Base-by-base conservation (phyloP, 2,113 vertebrate genomes). In the Microtus montanus region DNA sequence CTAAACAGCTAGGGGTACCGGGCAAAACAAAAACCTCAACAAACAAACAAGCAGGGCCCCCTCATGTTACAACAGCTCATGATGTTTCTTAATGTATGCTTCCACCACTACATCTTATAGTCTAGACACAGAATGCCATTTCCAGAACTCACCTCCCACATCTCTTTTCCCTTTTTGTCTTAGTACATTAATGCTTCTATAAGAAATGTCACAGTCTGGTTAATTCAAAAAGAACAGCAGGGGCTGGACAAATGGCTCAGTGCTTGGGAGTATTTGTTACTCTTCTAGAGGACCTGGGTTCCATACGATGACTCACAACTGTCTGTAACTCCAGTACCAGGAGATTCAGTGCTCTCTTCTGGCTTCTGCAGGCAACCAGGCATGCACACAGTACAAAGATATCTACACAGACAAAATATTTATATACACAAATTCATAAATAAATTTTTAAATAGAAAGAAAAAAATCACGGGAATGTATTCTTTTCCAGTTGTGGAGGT, bases 41-140 rank as follows among this genome's bases (percentile, higher is more conserved):
- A n/a, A 49, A 11, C 47, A 49, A 49, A 49, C 47, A 49, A 49
- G 10, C 47, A 49, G 47, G 47, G 47, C 47, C 10, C 10, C 47
- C 10, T 11, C 47, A 49, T 49, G 47, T 49, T 49, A 49, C 49
- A 49, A 52, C 49, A 52, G 49, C 2, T 52, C 49, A 52, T 52
- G 49, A 14, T 52, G 49, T 52, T 52, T 52, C 7, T 58, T 15
- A 33, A 38, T 0, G 30, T 0, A 2, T 0, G 5, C 2, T 15
- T 24, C 41, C 49, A 47, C 22, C 12, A 3, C 12, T 2, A 17
- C 0, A 0, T n/a, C 33, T 44, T 41, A 9, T 35, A 30, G 33
- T 63, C 85, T 24, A 84, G 38, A 26, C 4, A 3, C 0, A 66
- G 3, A 24, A 19, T 9, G 13, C 4, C 54, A 47, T 44, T 30